Conservation (phyloP, 1,140 invertebrate species). For the Aphelenchoides besseyi region DNA sequence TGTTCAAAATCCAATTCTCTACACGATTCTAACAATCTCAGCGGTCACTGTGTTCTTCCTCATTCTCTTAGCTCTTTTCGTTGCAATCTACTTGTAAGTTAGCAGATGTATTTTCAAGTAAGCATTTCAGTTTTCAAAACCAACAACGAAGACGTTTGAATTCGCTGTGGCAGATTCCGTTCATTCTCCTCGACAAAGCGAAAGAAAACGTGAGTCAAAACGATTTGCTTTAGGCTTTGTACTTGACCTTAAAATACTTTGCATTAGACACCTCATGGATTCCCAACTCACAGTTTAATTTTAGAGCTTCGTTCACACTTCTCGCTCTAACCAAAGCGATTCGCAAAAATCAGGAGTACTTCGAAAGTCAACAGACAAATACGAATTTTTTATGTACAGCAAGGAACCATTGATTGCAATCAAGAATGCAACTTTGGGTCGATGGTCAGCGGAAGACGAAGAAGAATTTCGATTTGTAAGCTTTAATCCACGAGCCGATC, state of each 20-base stretch:
- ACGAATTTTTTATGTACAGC: conserved; percentile 5
- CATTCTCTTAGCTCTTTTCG: neutral
- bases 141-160: conserved; percentile 11
- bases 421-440: neutral
- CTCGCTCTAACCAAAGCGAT: conserved; percentile 7
- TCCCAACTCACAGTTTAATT: too few relatives aligned
- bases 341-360: neutral
- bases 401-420: conserved; percentile 9
- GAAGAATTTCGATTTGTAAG: conserved; percentile 16
- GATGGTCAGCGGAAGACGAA: neutral
- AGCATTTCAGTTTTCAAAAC: conserved; percentile 3
- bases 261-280: too few relatives aligned
- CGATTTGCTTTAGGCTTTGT: neutral
- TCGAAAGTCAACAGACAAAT: conserved; percentile 15
- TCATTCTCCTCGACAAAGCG: conserved; percentile 1
- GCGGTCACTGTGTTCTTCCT: neutral
- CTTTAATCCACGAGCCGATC: neutral
- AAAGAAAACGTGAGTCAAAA: conserved; percentile 17
- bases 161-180: conserved; percentile 18
- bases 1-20: neutral
- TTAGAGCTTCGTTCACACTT: conserved; percentile 1
- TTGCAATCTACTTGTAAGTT: conserved; percentile 11
- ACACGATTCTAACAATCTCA: neutral
- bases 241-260: neutral
- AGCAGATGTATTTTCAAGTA: too few relatives aligned